Evolutionary conservation across 1,140 invertebrate genomes (phyloP).

Genomic region (Megathymus violae): DNA sequence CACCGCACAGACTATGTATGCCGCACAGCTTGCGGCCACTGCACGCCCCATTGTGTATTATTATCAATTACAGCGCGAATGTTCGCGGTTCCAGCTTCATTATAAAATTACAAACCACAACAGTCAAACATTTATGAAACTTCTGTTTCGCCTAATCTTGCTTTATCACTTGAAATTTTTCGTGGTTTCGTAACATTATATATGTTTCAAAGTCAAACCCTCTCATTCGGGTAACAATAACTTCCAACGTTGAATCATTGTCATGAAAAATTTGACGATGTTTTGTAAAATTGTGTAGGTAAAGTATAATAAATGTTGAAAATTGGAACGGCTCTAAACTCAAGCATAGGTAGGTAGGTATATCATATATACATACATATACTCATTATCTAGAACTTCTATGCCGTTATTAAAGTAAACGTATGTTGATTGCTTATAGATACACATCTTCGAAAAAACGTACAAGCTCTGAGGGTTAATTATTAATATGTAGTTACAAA

Average conservation of each 20-base stretch:
- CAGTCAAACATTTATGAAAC: constrained; percentile 38
- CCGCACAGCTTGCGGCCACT: constrained; percentile 71
- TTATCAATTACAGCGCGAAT: constrained; percentile 74
- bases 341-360: too few relatives aligned
- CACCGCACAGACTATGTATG: constrained; percentile 40
- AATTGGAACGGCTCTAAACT: too few relatives aligned
- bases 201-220: constrained; percentile 12
- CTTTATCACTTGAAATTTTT: constrained; percentile 6
- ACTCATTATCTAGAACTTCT: too few relatives aligned
- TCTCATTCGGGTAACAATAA: too few relatives aligned
- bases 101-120: constrained; percentile 54
- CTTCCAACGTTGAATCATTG: too few relatives aligned
- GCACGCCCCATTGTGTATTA: constrained; percentile 76
- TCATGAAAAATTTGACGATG: too few relatives aligned
- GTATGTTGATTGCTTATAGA: too few relatives aligned
- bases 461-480: neutral
- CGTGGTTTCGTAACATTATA: constrained; percentile 4
- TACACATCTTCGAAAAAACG: neutral
- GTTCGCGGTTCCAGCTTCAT: constrained; percentile 54
- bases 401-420: too few relatives aligned
- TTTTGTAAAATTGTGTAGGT: too few relatives aligned
- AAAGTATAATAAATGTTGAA: too few relatives aligned
- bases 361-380: too few relatives aligned
- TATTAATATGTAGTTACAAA: constrained; percentile 26
- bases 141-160: constrained; percentile 34